Evolutionary conservation across 35 echinoderm and acorn worm genomes (phyloP), one percentile per base, ranked within the genome.

Genomic region (Ptychodera flava): DNA sequence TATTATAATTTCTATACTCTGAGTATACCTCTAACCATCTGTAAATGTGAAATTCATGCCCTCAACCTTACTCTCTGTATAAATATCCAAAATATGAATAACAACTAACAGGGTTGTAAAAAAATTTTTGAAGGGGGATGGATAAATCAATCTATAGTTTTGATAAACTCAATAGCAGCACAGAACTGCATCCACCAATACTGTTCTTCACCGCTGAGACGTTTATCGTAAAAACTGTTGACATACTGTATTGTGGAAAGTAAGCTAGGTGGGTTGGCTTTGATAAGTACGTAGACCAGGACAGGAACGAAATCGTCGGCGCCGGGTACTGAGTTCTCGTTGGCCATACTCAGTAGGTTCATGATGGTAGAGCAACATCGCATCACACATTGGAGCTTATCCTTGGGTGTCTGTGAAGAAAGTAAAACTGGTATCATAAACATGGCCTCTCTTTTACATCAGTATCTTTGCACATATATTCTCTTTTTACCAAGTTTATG

Each of bases 111-210:
- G n/a, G n/a, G n/a, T n/a, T n/a, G n/a, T n/a, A n/a, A n/a, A n/a
- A n/a, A n/a, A n/a, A n/a, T n/a, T n/a, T n/a, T n/a, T n/a, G n/a
- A n/a, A n/a, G n/a, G n/a, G n/a, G n/a, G n/a, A n/a, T n/a, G n/a
- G n/a, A n/a, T n/a, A n/a, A n/a, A n/a, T n/a, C n/a, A n/a, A 78
- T 99, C 96, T 30, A 99, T 90, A 0, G 96, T 99, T 77, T 99
- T 99, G 0, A 92, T 88, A 83, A 88, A 99, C 76, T 99, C 96
- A 16, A 99, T 92, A 28, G 96, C 96, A 14, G 81, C 92, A 33
- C 80, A 92, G 86, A 99, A 94, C 90, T 99, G 96, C 90, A 94
- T 99, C 96, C 96, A 99, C 90, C 91, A 99, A 79, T 99, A 99
- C 29, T 88, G 88, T 33, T 99, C 92, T 64, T 99, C 96, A 22